A percentile compares a stretch with the other conserved stretches of the same genome.
Evolutionary conservation across 53 echinoderm and acorn worm species (phyloP).

Genomic region (Stichopus horrens): DNA sequence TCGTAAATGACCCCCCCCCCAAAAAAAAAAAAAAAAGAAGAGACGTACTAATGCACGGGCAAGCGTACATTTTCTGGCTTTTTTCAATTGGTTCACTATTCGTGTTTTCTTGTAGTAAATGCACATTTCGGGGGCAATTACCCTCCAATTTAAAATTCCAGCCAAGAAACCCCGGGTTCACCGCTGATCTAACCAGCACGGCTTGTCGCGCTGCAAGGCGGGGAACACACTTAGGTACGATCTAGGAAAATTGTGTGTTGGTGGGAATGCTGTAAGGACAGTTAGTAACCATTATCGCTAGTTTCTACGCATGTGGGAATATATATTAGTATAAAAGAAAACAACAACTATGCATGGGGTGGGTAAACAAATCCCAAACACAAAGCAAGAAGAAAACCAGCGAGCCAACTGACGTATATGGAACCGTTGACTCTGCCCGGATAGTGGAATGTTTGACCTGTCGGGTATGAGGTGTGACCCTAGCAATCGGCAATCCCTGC

Average conservation of each 20-base stretch:
- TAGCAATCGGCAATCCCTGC: no score
- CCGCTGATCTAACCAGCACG: constrained; percentile 31
- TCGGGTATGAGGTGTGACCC: no score
- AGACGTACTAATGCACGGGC: no score
- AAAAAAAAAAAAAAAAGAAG: no score
- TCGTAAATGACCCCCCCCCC: constrained; percentile 1
- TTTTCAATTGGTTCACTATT: no score
- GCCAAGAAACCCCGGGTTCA: constrained; percentile 11
- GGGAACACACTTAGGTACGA: constrained; percentile 9
- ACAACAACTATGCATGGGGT: background rate
- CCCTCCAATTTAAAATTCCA: constrained; percentile 33
- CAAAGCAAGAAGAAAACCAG: no score
- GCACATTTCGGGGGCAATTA: constrained; percentile 22
- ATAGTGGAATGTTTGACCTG: no score
- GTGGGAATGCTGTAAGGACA: constrained; percentile 4
- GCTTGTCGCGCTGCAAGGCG: constrained; percentile 24
- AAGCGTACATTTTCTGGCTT: no score
- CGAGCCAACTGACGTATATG: no score
- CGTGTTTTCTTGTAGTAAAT: no score
- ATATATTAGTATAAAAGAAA: background rate
- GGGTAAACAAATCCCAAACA: no score
- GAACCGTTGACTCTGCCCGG: no score
- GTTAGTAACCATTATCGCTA: background rate
- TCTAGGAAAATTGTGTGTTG: background rate
- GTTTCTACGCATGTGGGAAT: background rate